These are phyloP conservation scores for Diphyllodes magnificus DNA, from an alignment of 2,113 vertebrate species.

Conservation along the genomic window DNA sequence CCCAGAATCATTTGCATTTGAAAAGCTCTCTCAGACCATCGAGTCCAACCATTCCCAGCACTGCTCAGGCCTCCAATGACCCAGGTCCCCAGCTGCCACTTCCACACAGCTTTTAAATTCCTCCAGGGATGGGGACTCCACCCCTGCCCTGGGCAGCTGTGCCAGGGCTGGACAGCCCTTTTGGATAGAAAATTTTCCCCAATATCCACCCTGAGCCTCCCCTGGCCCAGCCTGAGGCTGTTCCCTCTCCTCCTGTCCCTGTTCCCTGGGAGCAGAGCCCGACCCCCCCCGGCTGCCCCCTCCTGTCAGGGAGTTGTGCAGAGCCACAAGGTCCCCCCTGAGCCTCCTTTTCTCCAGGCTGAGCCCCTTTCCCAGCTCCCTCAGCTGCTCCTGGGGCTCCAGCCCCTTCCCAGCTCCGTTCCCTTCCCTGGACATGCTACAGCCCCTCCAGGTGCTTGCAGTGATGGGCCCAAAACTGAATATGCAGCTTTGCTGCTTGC, in stretches of 20 bases:
- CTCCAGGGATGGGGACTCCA: not conserved
- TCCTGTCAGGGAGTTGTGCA: not conserved
- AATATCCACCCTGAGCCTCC: accelerated
- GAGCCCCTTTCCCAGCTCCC: not conserved
- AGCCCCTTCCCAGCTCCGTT: accelerated
- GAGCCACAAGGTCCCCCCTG: not conserved
- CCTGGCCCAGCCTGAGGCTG: not conserved
- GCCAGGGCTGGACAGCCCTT: not conserved
- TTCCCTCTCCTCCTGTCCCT: not conserved
- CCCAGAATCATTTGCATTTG: not conserved
- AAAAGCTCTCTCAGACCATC: not conserved
- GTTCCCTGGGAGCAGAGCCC: not conserved
- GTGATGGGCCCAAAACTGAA: not conserved
- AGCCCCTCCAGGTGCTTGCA: not conserved
- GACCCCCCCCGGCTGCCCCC: not conserved
- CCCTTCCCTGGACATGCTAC: accelerated
- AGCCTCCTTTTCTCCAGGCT: not conserved
- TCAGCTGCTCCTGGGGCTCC: not conserved
- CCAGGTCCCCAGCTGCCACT: not conserved
- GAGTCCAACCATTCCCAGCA: not conserved
- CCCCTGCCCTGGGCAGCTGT: not conserved
- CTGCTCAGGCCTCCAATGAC: not conserved
- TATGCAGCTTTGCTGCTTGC: not conserved
- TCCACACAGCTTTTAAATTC: not conserved
- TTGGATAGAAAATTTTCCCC: not conserved